A percentile compares a stretch with the other conserved stretches of the same genome.
Conservation (phyloP, 2,797 vertebrate genomes). For the Dicrostonyx torquatus region DNA sequence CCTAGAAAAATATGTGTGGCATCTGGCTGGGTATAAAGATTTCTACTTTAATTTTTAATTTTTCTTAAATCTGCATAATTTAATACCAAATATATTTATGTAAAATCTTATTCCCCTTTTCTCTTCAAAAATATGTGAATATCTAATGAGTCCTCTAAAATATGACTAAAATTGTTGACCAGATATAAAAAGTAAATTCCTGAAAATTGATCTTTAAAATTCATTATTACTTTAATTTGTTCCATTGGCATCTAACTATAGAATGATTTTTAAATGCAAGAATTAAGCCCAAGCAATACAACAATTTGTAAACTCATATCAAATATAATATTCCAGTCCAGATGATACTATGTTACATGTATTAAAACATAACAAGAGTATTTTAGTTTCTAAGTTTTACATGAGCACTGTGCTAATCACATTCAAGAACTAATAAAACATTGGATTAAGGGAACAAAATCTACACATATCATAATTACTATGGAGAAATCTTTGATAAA, state of each 20-base stretch:
- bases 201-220: conserved; percentile 43
- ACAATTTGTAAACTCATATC: conserved; percentile 19
- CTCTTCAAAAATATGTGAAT: conserved; percentile 7
- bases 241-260: conserved; percentile 25
- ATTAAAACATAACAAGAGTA: conserved; percentile 79
- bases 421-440: conserved; percentile 79
- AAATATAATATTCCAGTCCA: conserved; percentile 29
- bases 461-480: conserved; percentile 79
- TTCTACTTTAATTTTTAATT: background rate
- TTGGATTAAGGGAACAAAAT: conserved; percentile 68
- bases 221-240: conserved; percentile 31
- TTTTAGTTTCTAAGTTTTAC: conserved; percentile 80
- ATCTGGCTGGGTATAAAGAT: background rate
- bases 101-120: background rate
- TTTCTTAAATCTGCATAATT: conserved; percentile 15
- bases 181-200: conserved; percentile 24
- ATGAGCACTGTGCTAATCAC: conserved; percentile 79
- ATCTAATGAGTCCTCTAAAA: background rate
- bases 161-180: conserved; percentile 34
- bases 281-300: conserved; percentile 41
- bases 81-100: conserved; percentile 29
- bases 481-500: conserved; percentile 79
- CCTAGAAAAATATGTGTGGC: background rate
- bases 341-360: conserved; percentile 72
- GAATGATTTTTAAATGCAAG: conserved; percentile 16